Conservation (phyloP, 2,113 vertebrate species). For the Regulus satrapa region DNA sequence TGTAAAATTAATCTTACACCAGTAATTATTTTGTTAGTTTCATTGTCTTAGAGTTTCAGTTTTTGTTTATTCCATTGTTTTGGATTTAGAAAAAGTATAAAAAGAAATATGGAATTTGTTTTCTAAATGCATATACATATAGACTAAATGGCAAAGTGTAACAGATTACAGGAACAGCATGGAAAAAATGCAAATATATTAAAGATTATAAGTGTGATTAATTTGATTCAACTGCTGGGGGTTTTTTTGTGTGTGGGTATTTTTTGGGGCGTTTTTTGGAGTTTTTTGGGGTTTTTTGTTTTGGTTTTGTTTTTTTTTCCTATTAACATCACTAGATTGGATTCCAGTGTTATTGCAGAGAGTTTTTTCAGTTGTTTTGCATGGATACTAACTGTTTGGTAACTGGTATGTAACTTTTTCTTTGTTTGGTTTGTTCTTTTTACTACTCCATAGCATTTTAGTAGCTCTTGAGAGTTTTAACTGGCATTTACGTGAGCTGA, state of each 20-base stretch:
- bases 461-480: neutral
- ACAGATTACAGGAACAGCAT: neutral
- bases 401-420: neutral
- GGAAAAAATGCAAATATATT: neutral
- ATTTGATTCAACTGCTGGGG: neutral
- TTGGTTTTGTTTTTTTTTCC: neutral
- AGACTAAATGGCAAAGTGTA: neutral
- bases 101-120: neutral
- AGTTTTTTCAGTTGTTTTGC: neutral
- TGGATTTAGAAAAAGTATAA: neutral
- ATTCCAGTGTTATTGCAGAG: neutral
- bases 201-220: neutral
- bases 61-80: neutral
- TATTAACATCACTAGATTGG: neutral
- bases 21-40: neutral
- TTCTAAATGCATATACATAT: fast-evolving
- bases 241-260: no score
- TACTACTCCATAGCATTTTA: neutral
- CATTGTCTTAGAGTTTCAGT: neutral
- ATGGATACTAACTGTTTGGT: neutral
- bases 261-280: no score
- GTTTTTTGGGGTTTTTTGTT: no score
- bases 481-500: neutral
- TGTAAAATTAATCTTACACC: neutral
- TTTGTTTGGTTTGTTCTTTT: neutral